Evolutionary conservation across 2,888 invertebrate genomes (phyloP).

Genomic region (Macaria liturata): DNA sequence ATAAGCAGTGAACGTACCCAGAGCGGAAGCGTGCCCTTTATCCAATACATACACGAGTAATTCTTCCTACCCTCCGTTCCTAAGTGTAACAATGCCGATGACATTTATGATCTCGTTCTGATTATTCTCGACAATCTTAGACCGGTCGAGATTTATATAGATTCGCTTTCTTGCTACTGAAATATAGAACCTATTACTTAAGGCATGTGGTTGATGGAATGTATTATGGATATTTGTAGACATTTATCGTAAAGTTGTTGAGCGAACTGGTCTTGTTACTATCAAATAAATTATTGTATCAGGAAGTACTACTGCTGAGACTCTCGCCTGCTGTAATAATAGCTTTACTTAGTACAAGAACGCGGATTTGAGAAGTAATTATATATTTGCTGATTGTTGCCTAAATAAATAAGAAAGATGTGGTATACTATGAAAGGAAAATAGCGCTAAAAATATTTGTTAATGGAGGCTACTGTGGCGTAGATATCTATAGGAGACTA

Average conservation of each 20-base stretch:
- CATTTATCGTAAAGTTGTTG: constrained; percentile 1
- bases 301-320: constrained; percentile 21
- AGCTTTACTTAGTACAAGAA: too few species aligned
- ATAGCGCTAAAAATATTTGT: too few species aligned
- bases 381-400: too few species aligned
- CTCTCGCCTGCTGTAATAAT: constrained; percentile 16
- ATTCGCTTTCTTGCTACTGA: neutral
- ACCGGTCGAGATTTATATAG: neutral
- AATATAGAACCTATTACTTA: neutral
- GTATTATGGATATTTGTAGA: neutral
- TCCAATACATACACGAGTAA: constrained; percentile 15
- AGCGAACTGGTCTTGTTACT: constrained; percentile 7
- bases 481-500: too few species aligned
- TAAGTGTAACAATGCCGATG: constrained; percentile 26
- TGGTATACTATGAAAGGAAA: too few species aligned
- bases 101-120: constrained; percentile 19
- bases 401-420: too few species aligned
- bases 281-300: constrained; percentile 7
- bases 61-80: constrained; percentile 20
- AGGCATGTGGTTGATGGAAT: neutral
- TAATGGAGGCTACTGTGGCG: too few species aligned
- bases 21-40: constrained; percentile 35
- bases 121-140: constrained; percentile 6
- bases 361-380: too few species aligned
- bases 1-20: constrained; percentile 11